Percentiles rank a stretch among this genome's conserved stretches.
Conservation (phyloP, 2,113 vertebrate genomes). For the Pungitius pungitius region DNA sequence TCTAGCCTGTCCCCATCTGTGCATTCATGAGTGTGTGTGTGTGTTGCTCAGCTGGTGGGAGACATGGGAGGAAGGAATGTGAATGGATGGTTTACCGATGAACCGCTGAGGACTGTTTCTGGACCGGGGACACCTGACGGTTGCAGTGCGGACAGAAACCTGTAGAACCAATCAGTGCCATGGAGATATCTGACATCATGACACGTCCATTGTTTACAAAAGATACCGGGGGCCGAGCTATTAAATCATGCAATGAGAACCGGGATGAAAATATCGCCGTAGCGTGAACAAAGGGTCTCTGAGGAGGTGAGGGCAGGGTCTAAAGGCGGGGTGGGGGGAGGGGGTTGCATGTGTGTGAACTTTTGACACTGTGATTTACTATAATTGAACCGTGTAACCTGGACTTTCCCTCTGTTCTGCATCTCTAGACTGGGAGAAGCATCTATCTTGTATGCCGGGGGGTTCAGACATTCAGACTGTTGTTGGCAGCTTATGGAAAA, state of each 20-base stretch:
- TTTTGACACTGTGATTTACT: conserved; percentile 65
- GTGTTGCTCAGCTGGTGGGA: conserved; percentile 59
- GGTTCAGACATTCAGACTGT: conserved; percentile 68
- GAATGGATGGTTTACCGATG: conserved; percentile 76
- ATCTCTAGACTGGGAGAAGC: conserved; percentile 55
- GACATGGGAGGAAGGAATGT: conserved; percentile 81
- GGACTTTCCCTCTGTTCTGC: conserved; percentile 38
- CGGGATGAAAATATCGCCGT: conserved; percentile 44
- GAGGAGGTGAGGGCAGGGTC: conserved; percentile 41
- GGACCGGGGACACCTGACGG: conserved; percentile 63
- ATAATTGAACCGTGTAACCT: conserved; percentile 40
- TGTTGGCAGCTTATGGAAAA: conserved; percentile 75
- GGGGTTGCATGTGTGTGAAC: conserved; percentile 21
- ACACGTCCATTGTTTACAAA: conserved; percentile 47
- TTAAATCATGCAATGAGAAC: conserved; percentile 25
- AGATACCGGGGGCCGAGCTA: conserved; percentile 9
- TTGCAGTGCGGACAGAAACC: conserved; percentile 28
- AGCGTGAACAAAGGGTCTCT: conserved; percentile 57
- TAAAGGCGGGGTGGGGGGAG: conserved; percentile 16
- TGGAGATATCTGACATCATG: conserved; percentile 28
- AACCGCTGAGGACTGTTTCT: conserved; percentile 60
- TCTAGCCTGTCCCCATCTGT: conserved; percentile 51
- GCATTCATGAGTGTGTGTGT: background rate
- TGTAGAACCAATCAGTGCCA: conserved; percentile 33
- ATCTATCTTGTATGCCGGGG: conserved; percentile 51